A percentile compares a stretch with the other conserved stretches of the same genome.
phyloP scores from a whole-genome alignment of 2,888 invertebrate genomes.

The Mechanitis messenoides region DNA sequence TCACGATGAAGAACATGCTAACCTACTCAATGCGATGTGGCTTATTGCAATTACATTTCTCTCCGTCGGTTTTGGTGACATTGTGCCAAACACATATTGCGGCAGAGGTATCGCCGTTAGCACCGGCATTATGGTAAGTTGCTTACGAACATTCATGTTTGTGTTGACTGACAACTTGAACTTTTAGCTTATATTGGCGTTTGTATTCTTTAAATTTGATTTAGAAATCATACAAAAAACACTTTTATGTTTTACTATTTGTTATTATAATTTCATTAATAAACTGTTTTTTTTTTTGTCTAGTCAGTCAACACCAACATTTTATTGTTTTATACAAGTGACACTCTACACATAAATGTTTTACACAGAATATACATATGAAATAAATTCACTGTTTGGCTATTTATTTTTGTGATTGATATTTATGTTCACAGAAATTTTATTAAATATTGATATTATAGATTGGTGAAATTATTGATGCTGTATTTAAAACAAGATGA shows the following conservation, averaged over 20 bases:
- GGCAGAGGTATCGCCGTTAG: constrained; percentile 99
- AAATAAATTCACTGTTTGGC: constrained; percentile 45
- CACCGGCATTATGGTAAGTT: constrained; percentile 99
- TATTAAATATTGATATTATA: constrained; percentile 21
- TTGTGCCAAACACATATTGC: constrained; percentile 99
- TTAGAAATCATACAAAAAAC: background rate
- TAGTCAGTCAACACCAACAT: constrained; percentile 67
- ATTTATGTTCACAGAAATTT: constrained; percentile 32
- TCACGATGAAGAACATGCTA: constrained; percentile 99
- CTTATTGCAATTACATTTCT: constrained; percentile 99
- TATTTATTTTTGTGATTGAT: constrained; percentile 38
- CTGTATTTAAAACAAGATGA: constrained; percentile 30
- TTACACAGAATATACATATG: constrained; percentile 45
- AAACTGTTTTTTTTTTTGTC: constrained; percentile 14
- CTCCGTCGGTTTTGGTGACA: constrained; percentile 99
- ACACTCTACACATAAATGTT: constrained; percentile 60
- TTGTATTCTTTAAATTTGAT: background rate
- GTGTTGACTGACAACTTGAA: constrained; percentile 64
- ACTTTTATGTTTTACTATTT: background rate
- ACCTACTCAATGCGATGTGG: constrained; percentile 99
- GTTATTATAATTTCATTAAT: constrained; percentile 11
- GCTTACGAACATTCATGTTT: constrained; percentile 52
- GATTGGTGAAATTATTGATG: constrained; percentile 17
- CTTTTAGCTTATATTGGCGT: background rate
- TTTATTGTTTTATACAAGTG: constrained; percentile 54